These are phyloP conservation scores for Hartigia nigra DNA, from an alignment of 2,888 invertebrate genomes.

Conservation along the genomic window DNA sequence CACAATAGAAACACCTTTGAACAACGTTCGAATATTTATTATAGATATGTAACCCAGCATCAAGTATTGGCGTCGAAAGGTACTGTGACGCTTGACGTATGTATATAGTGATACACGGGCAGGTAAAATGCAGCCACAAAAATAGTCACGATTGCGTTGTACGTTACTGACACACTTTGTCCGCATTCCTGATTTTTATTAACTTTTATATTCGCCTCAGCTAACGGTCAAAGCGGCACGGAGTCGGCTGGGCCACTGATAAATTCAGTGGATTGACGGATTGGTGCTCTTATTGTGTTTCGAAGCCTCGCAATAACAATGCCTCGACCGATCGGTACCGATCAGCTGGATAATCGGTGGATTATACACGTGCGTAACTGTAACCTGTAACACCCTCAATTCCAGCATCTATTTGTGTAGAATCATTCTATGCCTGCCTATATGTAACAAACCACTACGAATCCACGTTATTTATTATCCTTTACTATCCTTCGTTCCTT, in stretches of 20 bases:
- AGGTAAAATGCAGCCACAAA: background rate
- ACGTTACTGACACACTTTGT: slow-evolving; percentile 17
- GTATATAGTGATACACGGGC: background rate
- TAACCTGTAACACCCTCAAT: slow-evolving; percentile 28
- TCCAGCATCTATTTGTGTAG: background rate
- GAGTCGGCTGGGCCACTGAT: slow-evolving; percentile 28
- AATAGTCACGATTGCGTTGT: background rate
- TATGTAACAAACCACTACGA: background rate
- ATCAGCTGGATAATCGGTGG: slow-evolving; percentile 51
- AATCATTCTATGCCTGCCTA: background rate
- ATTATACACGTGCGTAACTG: slow-evolving; percentile 46
- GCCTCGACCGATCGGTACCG: slow-evolving; percentile 31
- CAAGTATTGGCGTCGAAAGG: background rate
- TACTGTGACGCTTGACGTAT: background rate
- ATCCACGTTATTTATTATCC: background rate
- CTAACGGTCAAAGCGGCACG: slow-evolving; percentile 8
- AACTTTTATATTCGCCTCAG: slow-evolving; percentile 8
- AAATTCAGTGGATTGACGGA: slow-evolving; percentile 29
- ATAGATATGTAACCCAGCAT: background rate
- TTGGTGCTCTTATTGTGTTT: slow-evolving; percentile 36
- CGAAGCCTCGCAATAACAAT: slow-evolving; percentile 32
- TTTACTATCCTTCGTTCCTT: background rate
- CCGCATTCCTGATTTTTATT: slow-evolving; percentile 10
- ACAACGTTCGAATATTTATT: background rate
- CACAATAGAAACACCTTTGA: background rate